phyloP scores from a whole-genome alignment of 1,140 invertebrate genomes.

The Holcopasites calliopsidis region DNA sequence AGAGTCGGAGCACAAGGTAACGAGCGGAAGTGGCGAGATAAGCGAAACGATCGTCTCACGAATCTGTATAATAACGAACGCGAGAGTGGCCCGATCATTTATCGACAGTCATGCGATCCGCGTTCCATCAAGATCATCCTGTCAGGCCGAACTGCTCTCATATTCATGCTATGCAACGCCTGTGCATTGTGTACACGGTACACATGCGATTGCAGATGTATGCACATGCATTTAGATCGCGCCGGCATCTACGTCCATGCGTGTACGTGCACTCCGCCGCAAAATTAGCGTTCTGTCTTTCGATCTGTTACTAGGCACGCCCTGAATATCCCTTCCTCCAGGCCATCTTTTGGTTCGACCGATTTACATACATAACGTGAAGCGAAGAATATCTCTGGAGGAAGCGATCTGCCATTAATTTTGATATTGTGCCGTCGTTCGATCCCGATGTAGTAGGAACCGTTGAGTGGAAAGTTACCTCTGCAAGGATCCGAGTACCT shows the following conservation, averaged over 20 bases:
- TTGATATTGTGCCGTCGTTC: too few species aligned
- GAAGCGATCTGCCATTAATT: too few species aligned
- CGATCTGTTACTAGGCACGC: conserved; percentile 37
- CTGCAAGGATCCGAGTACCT: too few species aligned
- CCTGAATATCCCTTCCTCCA: not conserved
- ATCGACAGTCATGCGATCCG: conserved; percentile 31
- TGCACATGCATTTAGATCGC: conserved; percentile 46
- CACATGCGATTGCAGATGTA: conserved; percentile 32
- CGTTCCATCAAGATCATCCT: conserved; percentile 22
- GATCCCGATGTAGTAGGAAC: too few species aligned
- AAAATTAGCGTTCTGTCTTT: conserved; percentile 51
- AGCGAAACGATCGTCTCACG: conserved; percentile 27
- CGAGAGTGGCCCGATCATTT: conserved; percentile 33
- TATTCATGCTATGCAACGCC: conserved; percentile 43
- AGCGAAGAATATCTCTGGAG: too few species aligned
- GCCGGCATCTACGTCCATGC: conserved; percentile 7
- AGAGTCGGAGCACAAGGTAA: not conserved
- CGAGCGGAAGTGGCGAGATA: conserved; percentile 1
- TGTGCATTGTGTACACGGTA: conserved; percentile 31
- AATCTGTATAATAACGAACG: conserved; percentile 30
- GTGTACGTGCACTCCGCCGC: conserved; percentile 25
- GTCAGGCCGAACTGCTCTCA: not conserved
- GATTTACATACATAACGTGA: too few species aligned
- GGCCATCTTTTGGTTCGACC: too few species aligned
- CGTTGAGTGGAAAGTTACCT: too few species aligned